phyloP scores from a whole-genome alignment of 2,113 vertebrate species.

The Phyllostomus hastatus region DNA sequence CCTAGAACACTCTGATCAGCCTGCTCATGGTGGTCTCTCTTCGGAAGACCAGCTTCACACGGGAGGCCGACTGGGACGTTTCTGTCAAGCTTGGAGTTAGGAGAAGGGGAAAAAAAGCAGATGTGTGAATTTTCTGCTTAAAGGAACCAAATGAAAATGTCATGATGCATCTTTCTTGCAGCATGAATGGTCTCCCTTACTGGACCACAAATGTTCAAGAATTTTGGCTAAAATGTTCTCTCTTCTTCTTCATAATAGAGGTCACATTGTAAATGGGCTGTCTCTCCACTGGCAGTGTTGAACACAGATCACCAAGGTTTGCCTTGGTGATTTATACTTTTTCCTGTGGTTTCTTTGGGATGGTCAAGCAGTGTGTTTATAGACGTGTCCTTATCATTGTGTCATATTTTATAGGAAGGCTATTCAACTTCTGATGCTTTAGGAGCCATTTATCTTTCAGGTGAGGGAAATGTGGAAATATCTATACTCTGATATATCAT shows the following conservation, averaged over 20 bases:
- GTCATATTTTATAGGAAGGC: background rate
- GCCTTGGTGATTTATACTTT: background rate
- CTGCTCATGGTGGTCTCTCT: background rate
- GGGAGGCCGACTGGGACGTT: background rate
- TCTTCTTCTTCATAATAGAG: background rate
- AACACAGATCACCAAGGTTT: background rate
- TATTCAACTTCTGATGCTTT: background rate
- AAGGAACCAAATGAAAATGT: background rate
- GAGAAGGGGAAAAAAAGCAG: background rate
- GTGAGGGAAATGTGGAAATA: background rate
- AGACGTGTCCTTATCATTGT: background rate
- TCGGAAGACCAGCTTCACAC: background rate
- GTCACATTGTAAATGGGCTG: background rate
- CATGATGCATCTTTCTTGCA: background rate
- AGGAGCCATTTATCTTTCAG: background rate
- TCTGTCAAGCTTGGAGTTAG: background rate
- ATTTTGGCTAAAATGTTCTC: accelerated
- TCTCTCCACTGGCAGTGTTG: background rate
- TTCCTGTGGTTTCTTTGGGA: background rate
- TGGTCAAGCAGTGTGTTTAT: too few relatives aligned
- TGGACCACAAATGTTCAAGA: background rate
- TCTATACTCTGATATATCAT: background rate
- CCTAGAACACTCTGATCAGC: background rate
- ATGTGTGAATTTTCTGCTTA: background rate
- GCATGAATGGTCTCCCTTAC: background rate